Base-by-base conservation (phyloP, 2,888 invertebrate species). In the Cerastis leucographa region DNA sequence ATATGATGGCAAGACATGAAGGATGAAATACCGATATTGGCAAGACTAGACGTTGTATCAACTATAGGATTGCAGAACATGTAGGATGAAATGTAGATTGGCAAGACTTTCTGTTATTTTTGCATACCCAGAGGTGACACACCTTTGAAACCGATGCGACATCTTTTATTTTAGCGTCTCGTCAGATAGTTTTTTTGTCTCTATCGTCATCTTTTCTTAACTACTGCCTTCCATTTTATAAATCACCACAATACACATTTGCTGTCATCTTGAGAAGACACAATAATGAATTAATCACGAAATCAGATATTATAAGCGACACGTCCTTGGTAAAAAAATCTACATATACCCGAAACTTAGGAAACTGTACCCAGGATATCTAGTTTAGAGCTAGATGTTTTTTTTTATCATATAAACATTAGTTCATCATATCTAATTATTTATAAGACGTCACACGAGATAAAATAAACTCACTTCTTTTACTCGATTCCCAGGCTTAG, bases 391-490 rank as follows among this genome's bases (percentile, higher is more conserved):
- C 42, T 46, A 68, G 44, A 44, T 65, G 59, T 69, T 69, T 65
- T 75, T 76, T 25, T 17, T 8, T 22, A 54, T 49, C 17, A 46
- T 46, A 29, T 19, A 40, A 65, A 56, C 6, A 29, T 61, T 44
- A 67, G 8, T 14, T 64, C 25, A 25, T 14, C 42, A 64, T 42
- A 64, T 42, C 9, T 62, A 42, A 64, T 64, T 35, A 66, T 54
- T 76, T 67, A 67, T 62, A 56, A 62, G 54, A 77, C 49, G 44
- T 44, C 49, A 42, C 40, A n/a, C 17, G 46, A 77, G 42, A 77
- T 77, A 82, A 62, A 78, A 40, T 66, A 61, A 78, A 54, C 65
- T 78, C 71, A 78, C 83, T 83, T 78, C 65, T 70, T 80, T 80
- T 71, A n/a, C 83, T 78, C 70, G 14, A 42, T 79, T 25, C 19